Base-by-base conservation (phyloP, 2,797 vertebrate species). In the Pelobates cultripes region DNA sequence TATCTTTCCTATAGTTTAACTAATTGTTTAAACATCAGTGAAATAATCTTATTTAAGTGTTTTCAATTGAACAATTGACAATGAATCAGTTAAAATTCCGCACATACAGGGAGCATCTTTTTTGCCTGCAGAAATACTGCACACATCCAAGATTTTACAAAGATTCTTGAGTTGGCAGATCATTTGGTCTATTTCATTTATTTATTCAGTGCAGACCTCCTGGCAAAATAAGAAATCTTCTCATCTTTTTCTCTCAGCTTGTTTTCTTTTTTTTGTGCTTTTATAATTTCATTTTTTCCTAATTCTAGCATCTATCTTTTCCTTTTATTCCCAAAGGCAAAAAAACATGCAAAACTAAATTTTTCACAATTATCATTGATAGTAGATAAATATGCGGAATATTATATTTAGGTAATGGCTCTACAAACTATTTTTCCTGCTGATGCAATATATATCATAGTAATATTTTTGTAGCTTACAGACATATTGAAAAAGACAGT, bases 191-290 rank as follows among this genome's bases (percentile, higher is more conserved):
- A 10, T 53, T 53, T 51, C 45, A 71, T 71, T 51, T 71, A 71
- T 71, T 71, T 71, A 71, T 71, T 71, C 14, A 28, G 70, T 28
- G 17, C 12, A 71, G 44, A 51, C 70, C 70, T 40, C 45, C 12
- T 71, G 70, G 70, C 70, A 51, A 47, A 71, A 71, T 71, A 71
- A 47, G 45, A 71, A 71, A 51, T 53, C 44, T 71, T 40, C 45
- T 71, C 70, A 71, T 51, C 45, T n/a, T 71, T 71, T 9, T 14
- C 14, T 70, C 68, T 5, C 41, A 45, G 68, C 68, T 28, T 47
- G 28, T 28, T 28, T 7, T 45, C 3, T 17, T 3, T 9, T 4
- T 7, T 40, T 64, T 64, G n/a, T 64, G 45, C 44, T 53, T 28
- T 28, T 17, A 10, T 43, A 44, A 28, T 17, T 45, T 40, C 14